Evolutionary conservation across 2,888 invertebrate species (phyloP).

Genomic region (Parasteatoda lunata): DNA sequence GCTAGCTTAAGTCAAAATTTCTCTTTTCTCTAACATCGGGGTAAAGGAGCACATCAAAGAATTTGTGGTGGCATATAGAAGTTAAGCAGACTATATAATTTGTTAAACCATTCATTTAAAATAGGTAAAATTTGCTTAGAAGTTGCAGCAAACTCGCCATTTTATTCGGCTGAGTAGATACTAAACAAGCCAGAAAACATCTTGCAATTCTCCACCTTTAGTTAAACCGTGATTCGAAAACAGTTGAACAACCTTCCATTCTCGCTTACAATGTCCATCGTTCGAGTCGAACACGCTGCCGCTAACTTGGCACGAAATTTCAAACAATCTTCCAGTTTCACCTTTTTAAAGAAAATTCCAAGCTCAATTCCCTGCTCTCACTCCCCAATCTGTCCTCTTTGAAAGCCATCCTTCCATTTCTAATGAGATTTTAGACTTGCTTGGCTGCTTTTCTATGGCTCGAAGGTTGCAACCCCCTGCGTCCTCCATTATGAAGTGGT

Average conservation of each 20-base stretch:
- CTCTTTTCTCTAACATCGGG: too few species aligned
- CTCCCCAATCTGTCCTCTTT: conserved; percentile 29
- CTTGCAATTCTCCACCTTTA: too few species aligned
- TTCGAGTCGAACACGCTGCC: not conserved
- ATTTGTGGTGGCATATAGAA: too few species aligned
- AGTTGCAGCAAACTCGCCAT: too few species aligned
- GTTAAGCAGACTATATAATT: too few species aligned
- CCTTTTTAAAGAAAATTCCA: conserved; percentile 15
- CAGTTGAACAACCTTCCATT: not conserved
- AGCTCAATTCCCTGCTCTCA: conserved; percentile 18
- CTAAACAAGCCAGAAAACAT: too few species aligned
- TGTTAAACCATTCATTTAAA: too few species aligned
- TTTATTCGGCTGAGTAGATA: too few species aligned
- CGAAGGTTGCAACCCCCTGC: conserved; percentile 55
- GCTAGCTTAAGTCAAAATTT: too few species aligned
- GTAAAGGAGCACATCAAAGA: too few species aligned
- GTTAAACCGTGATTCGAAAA: too few species aligned
- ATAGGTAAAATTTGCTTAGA: too few species aligned
- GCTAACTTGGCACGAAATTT: conserved; percentile 33
- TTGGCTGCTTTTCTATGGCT: conserved; percentile 46
- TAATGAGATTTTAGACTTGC: conserved; percentile 62
- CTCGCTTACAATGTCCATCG: not conserved
- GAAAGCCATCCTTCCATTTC: conserved; percentile 61
- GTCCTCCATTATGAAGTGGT: conserved; percentile 56
- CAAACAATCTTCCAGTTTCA: not conserved